Conservation (phyloP, 2,113 vertebrate genomes). For the Notothenia coriiceps region DNA sequence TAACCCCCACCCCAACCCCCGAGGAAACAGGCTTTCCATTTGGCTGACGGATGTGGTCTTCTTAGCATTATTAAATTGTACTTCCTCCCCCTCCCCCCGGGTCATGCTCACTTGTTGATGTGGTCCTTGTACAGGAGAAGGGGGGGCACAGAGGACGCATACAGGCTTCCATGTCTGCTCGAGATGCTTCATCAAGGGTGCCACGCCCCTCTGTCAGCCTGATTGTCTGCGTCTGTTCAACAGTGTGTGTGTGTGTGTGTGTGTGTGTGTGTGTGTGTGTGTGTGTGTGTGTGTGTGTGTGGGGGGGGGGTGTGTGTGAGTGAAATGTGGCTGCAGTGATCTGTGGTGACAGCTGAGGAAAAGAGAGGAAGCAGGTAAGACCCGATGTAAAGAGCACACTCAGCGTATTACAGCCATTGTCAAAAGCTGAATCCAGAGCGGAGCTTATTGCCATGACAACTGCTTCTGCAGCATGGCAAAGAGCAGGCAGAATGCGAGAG, state of each 20-base stretch:
- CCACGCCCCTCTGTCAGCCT: conserved; percentile 62
- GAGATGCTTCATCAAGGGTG: conserved; percentile 35
- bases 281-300: background rate
- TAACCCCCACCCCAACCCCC: conserved; percentile 33
- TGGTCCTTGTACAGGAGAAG: conserved; percentile 28
- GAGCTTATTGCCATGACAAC: conserved; percentile 83
- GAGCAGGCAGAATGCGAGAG: conserved; percentile 63
- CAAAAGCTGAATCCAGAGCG: conserved; percentile 70
- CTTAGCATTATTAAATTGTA: conserved; percentile 62
- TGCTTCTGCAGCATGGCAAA: conserved; percentile 70
- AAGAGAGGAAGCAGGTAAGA: conserved; percentile 64
- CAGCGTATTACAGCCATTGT: conserved; percentile 77
- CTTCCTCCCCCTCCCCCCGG: conserved; percentile 39
- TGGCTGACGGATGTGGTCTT: conserved; percentile 73
- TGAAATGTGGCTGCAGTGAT: conserved; percentile 23
- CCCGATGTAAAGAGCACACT: conserved; percentile 69
- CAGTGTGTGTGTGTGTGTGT: background rate
- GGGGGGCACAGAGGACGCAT: background rate
- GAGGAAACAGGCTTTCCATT: conserved; percentile 67
- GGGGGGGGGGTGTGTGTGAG: background rate
- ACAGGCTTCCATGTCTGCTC: conserved; percentile 13
- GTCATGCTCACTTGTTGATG: conserved; percentile 73
- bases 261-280: background rate
- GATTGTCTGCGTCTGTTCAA: conserved; percentile 16
- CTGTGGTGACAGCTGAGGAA: conserved; percentile 11